Evolutionary conservation across 2,888 invertebrate genomes (phyloP).

Genomic region (Dasypolia templi): DNA sequence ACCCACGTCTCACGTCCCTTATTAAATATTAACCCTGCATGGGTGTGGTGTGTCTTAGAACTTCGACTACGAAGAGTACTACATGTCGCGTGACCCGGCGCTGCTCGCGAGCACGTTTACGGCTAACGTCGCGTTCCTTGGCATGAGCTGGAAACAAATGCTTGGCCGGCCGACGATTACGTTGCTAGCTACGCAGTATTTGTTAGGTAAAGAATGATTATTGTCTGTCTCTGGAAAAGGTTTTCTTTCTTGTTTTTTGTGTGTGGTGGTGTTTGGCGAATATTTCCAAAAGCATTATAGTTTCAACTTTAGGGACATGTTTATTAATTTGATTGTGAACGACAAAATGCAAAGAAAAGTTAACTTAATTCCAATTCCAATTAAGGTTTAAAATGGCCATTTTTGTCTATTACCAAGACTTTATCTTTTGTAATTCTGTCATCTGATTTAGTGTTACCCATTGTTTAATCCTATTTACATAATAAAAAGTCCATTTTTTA

Average conservation of each 20-base stretch:
- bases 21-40: slow-evolving; percentile 75
- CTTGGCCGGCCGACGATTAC: slow-evolving; percentile 98
- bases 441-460: neutral
- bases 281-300: too few relatives aligned
- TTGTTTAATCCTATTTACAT: neutral
- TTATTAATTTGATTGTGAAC: too few relatives aligned
- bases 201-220: slow-evolving; percentile 92
- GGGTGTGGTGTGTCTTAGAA: slow-evolving; percentile 91
- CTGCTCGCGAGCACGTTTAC: slow-evolving; percentile 98
- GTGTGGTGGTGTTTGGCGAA: slow-evolving; percentile 28
- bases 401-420: too few relatives aligned
- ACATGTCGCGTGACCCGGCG: slow-evolving; percentile 98
- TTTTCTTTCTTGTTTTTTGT: slow-evolving; percentile 33
- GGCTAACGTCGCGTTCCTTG: slow-evolving; percentile 98
- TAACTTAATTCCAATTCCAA: too few relatives aligned
- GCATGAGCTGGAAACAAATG: slow-evolving; percentile 99
- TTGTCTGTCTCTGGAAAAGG: slow-evolving; percentile 18
- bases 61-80: slow-evolving; percentile 98
- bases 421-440: neutral
- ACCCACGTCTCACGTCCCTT: slow-evolving; percentile 25
- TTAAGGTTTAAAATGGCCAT: slow-evolving; percentile 8
- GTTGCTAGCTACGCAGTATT: slow-evolving; percentile 95
- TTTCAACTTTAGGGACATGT: too few relatives aligned
- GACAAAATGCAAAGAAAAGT: too few relatives aligned
- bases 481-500: neutral